Percentiles rank a stretch among this genome's conserved stretches.
phyloP scores from a whole-genome alignment of 2,888 invertebrate species.

The Harmothoe impar region DNA sequence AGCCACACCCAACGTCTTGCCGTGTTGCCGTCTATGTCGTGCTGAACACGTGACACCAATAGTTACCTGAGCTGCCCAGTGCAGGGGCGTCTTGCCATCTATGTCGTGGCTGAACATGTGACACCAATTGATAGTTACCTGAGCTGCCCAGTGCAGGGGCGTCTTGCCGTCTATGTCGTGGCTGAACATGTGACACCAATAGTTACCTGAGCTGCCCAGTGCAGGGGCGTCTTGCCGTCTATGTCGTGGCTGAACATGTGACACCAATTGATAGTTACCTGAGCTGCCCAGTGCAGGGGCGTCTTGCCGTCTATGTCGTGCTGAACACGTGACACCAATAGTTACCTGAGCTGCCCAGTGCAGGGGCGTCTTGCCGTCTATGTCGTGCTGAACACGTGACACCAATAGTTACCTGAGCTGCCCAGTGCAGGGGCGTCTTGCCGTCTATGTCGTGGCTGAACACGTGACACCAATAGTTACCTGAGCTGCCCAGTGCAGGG shows the following conservation, averaged over 20 bases:
- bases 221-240: constrained; percentile 79
- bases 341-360: constrained; percentile 76
- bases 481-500: no score
- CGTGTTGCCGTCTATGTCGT: no score
- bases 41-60: no score
- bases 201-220: no score
- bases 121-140: constrained; percentile 81
- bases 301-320: no score
- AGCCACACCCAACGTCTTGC: no score
- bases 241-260: constrained; percentile 73
- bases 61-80: constrained; percentile 76
- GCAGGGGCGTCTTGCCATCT: constrained; percentile 74
- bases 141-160: constrained; percentile 80
- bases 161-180: constrained; percentile 80
- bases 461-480: no score
- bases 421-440: constrained; percentile 76
- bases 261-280: no score
- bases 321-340: no score
- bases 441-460: no score
- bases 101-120: no score
- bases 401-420: constrained; percentile 76
- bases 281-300: no score
- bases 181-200: constrained; percentile 66
- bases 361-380: constrained; percentile 77
- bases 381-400: constrained; percentile 73